Conservation (phyloP, 2,888 invertebrate genomes). For the Argyra leucocephala region DNA sequence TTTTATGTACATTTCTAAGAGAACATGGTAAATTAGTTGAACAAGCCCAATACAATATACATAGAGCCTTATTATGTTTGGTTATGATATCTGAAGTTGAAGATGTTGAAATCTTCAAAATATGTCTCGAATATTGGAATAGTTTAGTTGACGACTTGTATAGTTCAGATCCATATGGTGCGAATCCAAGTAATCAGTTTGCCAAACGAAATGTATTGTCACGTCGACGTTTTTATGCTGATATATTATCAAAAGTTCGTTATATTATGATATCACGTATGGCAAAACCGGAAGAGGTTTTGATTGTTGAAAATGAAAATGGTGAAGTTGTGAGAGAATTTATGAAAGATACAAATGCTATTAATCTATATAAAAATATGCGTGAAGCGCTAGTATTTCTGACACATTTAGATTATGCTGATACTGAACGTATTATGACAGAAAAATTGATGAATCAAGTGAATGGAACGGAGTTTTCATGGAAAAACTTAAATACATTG, state of each 20-base stretch:
- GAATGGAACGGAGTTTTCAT: conserved; percentile 97
- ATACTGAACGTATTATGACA: conserved; percentile 98
- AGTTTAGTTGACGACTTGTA: conserved; percentile 85
- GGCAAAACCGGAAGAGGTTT: conserved; percentile 99
- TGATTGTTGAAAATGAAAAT: conserved; percentile 99
- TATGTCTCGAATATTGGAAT: conserved; percentile 99
- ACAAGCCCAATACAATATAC: conserved; percentile 65
- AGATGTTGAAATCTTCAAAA: conserved; percentile 99
- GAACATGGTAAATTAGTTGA: conserved; percentile 88
- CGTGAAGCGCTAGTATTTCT: conserved; percentile 94
- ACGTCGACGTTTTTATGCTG: conserved; percentile 65
- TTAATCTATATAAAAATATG: conserved; percentile 99
- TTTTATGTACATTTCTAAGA: conserved; percentile 91
- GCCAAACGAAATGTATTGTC: conserved; percentile 41
- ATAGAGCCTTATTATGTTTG: conserved; percentile 75
- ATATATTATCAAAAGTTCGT: conserved; percentile 76
- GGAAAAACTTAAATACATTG: conserved; percentile 98
- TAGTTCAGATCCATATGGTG: conserved; percentile 64
- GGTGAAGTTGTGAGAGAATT: conserved; percentile 98
- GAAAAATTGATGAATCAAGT: conserved; percentile 97
- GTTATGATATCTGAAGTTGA: conserved; percentile 95
- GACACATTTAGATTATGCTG: conserved; percentile 94
- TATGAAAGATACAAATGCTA: conserved; percentile 99
- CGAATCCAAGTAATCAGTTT: conserved; percentile 36
- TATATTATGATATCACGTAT: conserved; percentile 98